Evolutionary conservation across 2,113 vertebrate species (phyloP).

Genomic region (Mohoua ochrocephala): DNA sequence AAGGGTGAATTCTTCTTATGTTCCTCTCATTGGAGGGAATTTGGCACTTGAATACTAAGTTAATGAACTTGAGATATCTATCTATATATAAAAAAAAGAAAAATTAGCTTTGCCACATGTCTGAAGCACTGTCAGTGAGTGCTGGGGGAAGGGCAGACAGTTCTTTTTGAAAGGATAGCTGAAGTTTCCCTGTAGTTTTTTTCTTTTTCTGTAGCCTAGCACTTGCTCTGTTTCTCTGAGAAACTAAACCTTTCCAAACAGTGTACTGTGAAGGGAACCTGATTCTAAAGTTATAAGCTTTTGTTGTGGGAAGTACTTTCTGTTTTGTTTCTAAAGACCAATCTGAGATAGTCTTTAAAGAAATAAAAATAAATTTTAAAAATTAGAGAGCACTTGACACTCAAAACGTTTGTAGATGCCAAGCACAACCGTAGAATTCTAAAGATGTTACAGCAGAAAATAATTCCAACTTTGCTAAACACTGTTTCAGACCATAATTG

Average conservation of each 20-base stretch:
- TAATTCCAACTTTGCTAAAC: neutral
- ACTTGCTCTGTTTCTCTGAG: neutral
- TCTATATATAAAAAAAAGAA: neutral
- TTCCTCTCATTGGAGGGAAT: constrained; percentile 41
- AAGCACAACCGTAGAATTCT: neutral
- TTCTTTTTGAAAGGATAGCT: neutral
- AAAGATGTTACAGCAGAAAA: neutral
- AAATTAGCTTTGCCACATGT: neutral
- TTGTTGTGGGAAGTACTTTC: neutral
- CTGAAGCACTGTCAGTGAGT: neutral
- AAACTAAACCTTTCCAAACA: neutral
- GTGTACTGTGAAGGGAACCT: neutral
- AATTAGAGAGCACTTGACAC: neutral
- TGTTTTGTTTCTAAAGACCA: neutral
- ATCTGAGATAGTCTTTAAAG: neutral
- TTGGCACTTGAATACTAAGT: constrained; percentile 44
- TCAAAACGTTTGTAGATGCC: neutral
- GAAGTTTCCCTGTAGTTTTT: neutral
- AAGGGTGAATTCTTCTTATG: constrained; percentile 23
- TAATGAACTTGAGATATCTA: neutral
- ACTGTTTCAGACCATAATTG: neutral
- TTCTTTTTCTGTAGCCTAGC: neutral
- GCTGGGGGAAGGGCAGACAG: constrained; percentile 18
- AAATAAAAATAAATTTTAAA: neutral
- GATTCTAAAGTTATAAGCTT: neutral